Evolutionary conservation across 2,113 vertebrate genomes (phyloP).

Genomic region (Hippoglossus stenolepis): DNA sequence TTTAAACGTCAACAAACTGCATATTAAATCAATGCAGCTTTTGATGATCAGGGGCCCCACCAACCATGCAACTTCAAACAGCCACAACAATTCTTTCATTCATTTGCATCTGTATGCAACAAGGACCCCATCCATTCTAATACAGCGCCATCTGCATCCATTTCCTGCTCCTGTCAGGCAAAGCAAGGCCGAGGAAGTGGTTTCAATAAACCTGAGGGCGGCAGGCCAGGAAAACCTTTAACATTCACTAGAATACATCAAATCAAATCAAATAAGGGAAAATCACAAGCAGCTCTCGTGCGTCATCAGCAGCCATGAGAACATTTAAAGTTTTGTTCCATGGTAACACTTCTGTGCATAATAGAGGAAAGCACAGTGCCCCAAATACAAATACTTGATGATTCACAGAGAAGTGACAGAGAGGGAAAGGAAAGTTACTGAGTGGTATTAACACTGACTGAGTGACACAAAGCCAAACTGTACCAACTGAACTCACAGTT

Average conservation of each 20-base stretch:
- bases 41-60: constrained; percentile 71
- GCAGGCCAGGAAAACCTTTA: constrained; percentile 21
- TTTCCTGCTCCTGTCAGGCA: constrained; percentile 27
- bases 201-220: constrained; percentile 38
- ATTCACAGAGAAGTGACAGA: constrained; percentile 1
- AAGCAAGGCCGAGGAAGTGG: constrained; percentile 4
- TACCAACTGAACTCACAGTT: constrained; percentile 34
- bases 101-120: constrained; percentile 67
- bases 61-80: constrained; percentile 69
- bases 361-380: not conserved
- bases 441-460: constrained; percentile 33
- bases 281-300: constrained; percentile 31
- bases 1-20: constrained; percentile 76
- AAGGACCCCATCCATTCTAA: constrained; percentile 34
- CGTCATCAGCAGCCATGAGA: constrained; percentile 27
- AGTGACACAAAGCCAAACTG: constrained; percentile 41
- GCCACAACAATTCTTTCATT: constrained; percentile 49
- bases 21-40: constrained; percentile 72
- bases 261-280: constrained; percentile 45
- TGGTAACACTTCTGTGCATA: constrained; percentile 1
- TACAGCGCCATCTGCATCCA: constrained; percentile 32
- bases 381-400: constrained; percentile 26
- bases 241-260: constrained; percentile 30
- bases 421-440: constrained; percentile 11
- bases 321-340: constrained; percentile 20